A percentile compares a stretch with the other conserved stretches of the same genome.
Evolutionary conservation across 2,888 invertebrate species (phyloP).

Genomic region (Thysanoteuthis rhombus): DNA sequence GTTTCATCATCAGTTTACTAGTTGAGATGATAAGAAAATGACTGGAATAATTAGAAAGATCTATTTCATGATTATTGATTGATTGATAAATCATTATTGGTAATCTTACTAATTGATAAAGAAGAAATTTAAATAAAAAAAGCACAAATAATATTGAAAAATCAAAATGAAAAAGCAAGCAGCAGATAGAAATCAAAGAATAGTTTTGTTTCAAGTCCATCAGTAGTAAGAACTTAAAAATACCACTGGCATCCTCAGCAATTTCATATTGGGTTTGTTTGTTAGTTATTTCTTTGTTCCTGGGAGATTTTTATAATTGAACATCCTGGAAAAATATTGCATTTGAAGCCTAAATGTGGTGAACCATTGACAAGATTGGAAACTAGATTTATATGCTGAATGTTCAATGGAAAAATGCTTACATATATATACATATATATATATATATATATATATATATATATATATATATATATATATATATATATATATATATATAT

Average conservation of each 20-base stretch:
- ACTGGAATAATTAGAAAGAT: neutral
- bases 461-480: neutral
- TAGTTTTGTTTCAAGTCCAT: neutral
- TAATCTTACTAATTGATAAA: neutral
- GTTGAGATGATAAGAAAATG: neutral
- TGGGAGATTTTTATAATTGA: neutral
- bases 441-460: neutral
- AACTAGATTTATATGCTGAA: neutral
- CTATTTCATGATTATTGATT: neutral
- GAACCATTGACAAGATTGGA: conserved; percentile 22
- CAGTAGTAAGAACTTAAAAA: neutral
- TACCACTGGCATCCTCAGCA: neutral
- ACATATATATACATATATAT: neutral
- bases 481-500: neutral
- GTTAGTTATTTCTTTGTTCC: neutral
- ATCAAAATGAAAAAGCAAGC: neutral
- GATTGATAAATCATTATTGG: too few species aligned
- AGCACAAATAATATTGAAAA: neutral
- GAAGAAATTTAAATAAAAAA: neutral
- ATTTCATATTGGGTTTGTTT: neutral
- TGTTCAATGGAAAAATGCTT: neutral
- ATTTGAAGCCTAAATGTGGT: conserved; percentile 25
- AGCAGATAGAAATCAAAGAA: neutral
- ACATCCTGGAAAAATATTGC: conserved; percentile 15
- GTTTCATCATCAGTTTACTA: neutral